These are phyloP conservation scores for Sinocyclocheilus anshuiensis DNA, from an alignment of 2,113 vertebrate species.

Conservation along the genomic window DNA sequence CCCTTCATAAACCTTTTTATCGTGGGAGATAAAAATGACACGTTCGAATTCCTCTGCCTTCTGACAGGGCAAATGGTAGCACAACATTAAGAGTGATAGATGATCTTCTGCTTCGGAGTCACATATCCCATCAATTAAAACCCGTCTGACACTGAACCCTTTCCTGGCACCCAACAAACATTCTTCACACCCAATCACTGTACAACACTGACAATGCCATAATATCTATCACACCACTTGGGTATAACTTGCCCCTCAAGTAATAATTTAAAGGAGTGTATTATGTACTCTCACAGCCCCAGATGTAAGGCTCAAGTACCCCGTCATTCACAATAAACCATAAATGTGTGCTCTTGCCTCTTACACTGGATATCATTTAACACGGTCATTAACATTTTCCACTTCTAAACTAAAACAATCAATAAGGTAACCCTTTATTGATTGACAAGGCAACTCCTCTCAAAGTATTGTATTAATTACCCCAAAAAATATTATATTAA, in stretches of 20 bases:
- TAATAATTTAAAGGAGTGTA: slow-evolving; percentile 3
- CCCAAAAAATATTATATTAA: too few relatives aligned
- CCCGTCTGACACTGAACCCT: slow-evolving; percentile 69
- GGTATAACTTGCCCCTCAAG: slow-evolving; percentile 24
- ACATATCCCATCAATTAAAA: slow-evolving; percentile 67
- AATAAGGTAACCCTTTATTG: too few relatives aligned
- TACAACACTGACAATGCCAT: slow-evolving; percentile 19
- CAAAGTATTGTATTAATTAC: too few relatives aligned
- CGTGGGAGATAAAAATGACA: slow-evolving; percentile 68
- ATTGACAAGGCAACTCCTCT: too few relatives aligned
- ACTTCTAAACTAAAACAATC: too few relatives aligned
- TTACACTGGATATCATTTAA: too few relatives aligned
- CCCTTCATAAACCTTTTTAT: slow-evolving; percentile 61
- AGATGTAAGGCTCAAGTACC: not conserved
- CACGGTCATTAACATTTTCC: too few relatives aligned
- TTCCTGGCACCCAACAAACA: slow-evolving; percentile 61
- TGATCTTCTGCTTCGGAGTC: slow-evolving; percentile 60
- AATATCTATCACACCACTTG: slow-evolving; percentile 8
- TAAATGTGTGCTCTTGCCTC: not conserved
- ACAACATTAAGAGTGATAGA: slow-evolving; percentile 64
- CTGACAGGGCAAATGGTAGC: slow-evolving; percentile 65
- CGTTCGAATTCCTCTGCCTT: slow-evolving; percentile 67
- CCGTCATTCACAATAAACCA: not conserved
- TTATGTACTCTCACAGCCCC: not conserved
- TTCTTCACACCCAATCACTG: slow-evolving; percentile 46